Evolutionary conservation across 1,140 invertebrate species (phyloP).

Genomic region (Hyphantria cunea): DNA sequence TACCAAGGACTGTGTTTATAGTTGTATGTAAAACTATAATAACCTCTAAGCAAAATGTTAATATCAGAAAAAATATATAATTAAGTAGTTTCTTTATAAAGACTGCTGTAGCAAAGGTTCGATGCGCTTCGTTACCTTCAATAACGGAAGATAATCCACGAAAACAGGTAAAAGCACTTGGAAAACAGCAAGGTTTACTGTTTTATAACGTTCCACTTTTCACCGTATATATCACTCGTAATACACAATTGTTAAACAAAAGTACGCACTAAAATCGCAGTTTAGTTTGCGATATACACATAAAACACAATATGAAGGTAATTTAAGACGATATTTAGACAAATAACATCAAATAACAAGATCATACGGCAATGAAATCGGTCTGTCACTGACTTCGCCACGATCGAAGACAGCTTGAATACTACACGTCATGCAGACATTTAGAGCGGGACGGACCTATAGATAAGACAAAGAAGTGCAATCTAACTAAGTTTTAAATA

Average conservation of each 20-base stretch:
- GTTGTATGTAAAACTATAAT: constrained; percentile 1
- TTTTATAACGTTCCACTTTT: constrained; percentile 20
- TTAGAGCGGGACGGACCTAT: constrained; percentile 48
- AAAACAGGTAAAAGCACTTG: constrained; percentile 56
- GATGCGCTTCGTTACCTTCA: constrained; percentile 58
- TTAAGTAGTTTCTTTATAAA: constrained; percentile 35
- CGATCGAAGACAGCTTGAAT: constrained; percentile 43
- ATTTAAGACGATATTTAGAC: constrained; percentile 27
- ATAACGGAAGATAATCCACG: constrained; percentile 52
- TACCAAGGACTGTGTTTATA: constrained; percentile 5
- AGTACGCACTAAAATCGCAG: constrained; percentile 32
- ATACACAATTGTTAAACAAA: constrained; percentile 4
- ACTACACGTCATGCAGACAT: constrained; percentile 68
- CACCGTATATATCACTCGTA: constrained; percentile 9
- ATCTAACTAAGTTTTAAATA: too few species aligned
- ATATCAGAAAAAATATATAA: constrained; percentile 6
- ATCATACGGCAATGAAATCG: constrained; percentile 47
- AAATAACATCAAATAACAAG: constrained; percentile 40
- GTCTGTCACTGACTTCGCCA: constrained; percentile 72
- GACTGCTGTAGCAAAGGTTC: constrained; percentile 40
- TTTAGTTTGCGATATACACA: constrained; percentile 24
- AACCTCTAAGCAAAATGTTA: constrained; percentile 10
- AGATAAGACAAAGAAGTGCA: constrained; percentile 36
- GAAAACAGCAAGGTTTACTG: constrained; percentile 43
- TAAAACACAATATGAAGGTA: constrained; percentile 31